phyloP scores from a whole-genome alignment of 2,113 vertebrate species.

The Tringa solitaria region DNA sequence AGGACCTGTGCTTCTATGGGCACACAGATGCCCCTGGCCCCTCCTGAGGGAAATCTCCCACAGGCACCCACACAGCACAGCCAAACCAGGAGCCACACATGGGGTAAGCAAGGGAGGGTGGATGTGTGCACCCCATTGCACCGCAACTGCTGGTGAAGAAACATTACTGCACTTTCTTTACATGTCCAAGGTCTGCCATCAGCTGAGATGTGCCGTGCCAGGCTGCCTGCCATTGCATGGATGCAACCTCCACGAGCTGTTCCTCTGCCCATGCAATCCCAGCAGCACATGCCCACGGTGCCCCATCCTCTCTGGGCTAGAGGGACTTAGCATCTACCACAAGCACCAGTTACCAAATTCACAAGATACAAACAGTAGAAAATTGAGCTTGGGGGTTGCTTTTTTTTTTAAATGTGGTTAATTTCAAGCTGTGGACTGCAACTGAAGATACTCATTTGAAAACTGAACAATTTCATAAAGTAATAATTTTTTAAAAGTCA shows the following conservation, averaged over 20 bases:
- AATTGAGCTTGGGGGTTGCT: rapidly evolving
- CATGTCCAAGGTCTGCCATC: background rate
- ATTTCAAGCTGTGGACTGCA: background rate
- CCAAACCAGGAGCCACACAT: rapidly evolving
- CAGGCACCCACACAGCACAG: no score
- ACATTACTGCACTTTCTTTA: rapidly evolving
- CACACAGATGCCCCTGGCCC: background rate
- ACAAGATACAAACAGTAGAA: rapidly evolving
- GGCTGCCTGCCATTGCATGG: background rate
- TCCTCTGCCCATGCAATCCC: background rate
- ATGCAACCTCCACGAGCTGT: background rate
- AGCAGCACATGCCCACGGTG: rapidly evolving
- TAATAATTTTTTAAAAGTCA: background rate
- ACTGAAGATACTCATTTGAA: background rate
- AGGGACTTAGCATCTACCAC: rapidly evolving
- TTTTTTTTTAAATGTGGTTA: background rate
- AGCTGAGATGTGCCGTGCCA: background rate
- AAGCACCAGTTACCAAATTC: background rate
- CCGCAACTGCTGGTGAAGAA: background rate
- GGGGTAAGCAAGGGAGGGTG: background rate
- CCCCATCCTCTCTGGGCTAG: no score
- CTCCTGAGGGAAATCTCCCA: background rate
- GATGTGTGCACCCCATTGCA: no score
- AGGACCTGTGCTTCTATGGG: background rate
- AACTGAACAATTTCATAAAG: background rate